Evolutionary conservation across 1,140 invertebrate species (phyloP).

Genomic region (Drosophila nasuta): DNA sequence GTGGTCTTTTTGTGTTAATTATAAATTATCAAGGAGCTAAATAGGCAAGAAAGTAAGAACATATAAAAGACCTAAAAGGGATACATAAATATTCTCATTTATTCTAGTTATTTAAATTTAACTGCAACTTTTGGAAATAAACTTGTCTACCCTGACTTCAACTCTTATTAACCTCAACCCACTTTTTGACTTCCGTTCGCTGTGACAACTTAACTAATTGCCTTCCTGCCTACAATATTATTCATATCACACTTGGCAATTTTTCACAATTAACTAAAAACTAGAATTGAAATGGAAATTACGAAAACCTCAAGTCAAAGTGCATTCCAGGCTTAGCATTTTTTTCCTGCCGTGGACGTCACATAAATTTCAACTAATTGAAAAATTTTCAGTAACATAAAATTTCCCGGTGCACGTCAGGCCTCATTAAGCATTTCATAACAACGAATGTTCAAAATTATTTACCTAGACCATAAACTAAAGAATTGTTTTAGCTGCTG

Average conservation of each 20-base stretch:
- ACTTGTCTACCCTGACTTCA: too few relatives aligned
- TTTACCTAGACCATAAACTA: conserved; percentile 59
- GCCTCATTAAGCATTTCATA: conserved; percentile 74
- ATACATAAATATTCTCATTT: neutral
- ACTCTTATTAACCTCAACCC: neutral
- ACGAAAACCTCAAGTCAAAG: conserved; percentile 30
- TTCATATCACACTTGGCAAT: conserved; percentile 39
- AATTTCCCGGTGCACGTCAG: conserved; percentile 51
- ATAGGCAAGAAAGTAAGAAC: neutral
- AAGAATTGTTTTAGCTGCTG: conserved; percentile 9
- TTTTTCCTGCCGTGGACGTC: conserved; percentile 31
- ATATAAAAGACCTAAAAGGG: neutral
- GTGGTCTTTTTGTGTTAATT: neutral
- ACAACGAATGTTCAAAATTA: conserved; percentile 50
- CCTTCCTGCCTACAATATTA: neutral
- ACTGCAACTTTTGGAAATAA: too few relatives aligned
- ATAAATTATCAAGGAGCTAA: neutral
- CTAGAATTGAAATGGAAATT: conserved; percentile 30
- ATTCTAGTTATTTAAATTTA: neutral
- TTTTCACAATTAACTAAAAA: conserved; percentile 64
- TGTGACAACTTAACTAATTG: conserved; percentile 60
- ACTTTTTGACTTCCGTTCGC: neutral
- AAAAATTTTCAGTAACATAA: conserved; percentile 63
- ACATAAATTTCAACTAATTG: conserved; percentile 75
- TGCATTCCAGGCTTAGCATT: conserved; percentile 26